phyloP scores from a whole-genome alignment of 1,140 invertebrate species.

The Ceratitis capitata region DNA sequence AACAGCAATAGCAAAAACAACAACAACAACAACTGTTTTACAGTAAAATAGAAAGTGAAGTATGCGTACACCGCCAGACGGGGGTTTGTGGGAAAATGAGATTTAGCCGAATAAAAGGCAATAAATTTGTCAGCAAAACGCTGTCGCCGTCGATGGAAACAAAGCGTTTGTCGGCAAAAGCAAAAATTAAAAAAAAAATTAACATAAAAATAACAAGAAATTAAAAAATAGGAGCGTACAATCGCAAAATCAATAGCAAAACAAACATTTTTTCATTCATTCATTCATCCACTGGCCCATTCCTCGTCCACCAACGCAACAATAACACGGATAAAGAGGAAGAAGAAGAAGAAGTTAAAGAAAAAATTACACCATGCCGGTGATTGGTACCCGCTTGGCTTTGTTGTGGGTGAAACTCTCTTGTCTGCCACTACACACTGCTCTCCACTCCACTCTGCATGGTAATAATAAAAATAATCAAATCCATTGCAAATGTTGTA shows the following conservation, averaged over 20 bases:
- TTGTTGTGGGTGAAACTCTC: constrained; percentile 32
- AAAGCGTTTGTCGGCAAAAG: background rate
- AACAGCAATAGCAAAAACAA: too few species aligned
- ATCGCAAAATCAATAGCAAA: constrained; percentile 29
- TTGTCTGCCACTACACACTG: background rate
- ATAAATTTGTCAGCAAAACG: constrained; percentile 32
- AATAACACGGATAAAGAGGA: background rate
- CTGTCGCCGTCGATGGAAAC: background rate
- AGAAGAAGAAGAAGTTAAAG: too few species aligned
- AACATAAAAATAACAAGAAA: background rate
- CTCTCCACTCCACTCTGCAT: too few species aligned
- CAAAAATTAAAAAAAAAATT: background rate
- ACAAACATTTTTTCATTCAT: constrained; percentile 16
- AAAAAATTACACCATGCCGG: constrained; percentile 1
- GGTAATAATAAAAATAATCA: background rate
- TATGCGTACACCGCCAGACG: background rate
- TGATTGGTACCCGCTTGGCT: constrained; percentile 26
- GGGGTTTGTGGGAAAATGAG: background rate
- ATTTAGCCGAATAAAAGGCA: background rate
- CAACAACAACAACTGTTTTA: background rate
- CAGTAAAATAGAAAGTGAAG: constrained; percentile 25
- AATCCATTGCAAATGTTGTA: background rate
- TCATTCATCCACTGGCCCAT: background rate
- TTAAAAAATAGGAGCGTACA: background rate
- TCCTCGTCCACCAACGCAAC: background rate